These are phyloP conservation scores for Vireo altiloquus DNA, from an alignment of 2,113 vertebrate species.

Conservation along the genomic window DNA sequence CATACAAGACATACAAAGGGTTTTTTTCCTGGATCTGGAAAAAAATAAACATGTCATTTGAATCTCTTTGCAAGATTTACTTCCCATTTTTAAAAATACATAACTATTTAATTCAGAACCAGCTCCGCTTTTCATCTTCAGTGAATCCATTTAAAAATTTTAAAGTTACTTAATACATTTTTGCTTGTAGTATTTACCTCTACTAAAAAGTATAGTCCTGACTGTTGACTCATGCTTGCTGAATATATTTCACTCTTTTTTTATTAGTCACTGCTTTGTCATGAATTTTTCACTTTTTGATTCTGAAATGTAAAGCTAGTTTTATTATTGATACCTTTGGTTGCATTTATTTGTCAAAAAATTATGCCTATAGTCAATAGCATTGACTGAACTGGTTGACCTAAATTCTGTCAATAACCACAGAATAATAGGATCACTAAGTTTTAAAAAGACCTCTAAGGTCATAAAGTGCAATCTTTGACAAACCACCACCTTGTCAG, in stretches of 20 bases:
- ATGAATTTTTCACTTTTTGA: not conserved
- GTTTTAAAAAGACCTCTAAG: not conserved
- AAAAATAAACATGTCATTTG: not conserved
- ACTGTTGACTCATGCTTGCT: not conserved
- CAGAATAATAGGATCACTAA: not conserved
- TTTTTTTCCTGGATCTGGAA: not conserved
- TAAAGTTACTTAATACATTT: not conserved
- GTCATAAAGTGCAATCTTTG: not conserved
- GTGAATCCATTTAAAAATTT: not conserved
- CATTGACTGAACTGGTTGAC: not conserved
- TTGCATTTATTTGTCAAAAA: not conserved
- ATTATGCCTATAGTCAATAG: too few relatives aligned
- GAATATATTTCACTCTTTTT: not conserved
- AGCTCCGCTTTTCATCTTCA: not conserved
- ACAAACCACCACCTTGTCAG: not conserved
- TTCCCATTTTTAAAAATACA: not conserved
- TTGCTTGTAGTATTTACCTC: not conserved
- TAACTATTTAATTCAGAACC: not conserved
- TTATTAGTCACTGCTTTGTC: not conserved
- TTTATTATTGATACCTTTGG: not conserved
- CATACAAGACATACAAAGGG: not conserved
- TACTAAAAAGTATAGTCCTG: not conserved
- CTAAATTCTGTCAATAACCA: not conserved
- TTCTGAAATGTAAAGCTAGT: not conserved
- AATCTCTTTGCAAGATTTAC: not conserved